Conservation (phyloP, 2,113 vertebrate genomes). For the Dromaius novaehollandiae region DNA sequence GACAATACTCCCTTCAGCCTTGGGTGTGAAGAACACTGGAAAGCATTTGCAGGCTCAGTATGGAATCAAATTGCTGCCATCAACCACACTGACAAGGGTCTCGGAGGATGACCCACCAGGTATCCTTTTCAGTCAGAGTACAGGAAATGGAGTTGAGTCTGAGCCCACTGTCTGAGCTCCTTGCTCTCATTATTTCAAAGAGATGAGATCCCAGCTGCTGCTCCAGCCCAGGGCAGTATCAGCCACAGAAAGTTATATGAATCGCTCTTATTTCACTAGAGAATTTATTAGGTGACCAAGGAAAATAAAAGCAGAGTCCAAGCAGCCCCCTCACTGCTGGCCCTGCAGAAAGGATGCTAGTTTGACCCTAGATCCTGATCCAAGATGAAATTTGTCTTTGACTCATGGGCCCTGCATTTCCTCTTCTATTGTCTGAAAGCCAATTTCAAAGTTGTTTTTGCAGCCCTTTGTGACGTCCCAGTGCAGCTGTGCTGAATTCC, state of each 20-base stretch:
- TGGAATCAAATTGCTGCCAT: background rate
- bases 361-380: conserved; percentile 33
- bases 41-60: background rate
- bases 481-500: conserved; percentile 60
- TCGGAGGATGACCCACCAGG: background rate
- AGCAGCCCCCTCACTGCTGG: background rate
- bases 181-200: background rate
- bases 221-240: background rate
- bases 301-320: background rate
- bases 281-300: background rate
- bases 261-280: background rate
- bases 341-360: background rate
- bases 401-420: conserved; percentile 42
- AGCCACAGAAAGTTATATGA: background rate
- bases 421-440: conserved; percentile 49
- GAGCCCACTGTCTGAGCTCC: background rate
- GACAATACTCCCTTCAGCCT: background rate
- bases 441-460: conserved; percentile 26
- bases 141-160: background rate
- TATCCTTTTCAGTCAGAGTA: background rate
- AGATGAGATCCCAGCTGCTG: background rate
- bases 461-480: conserved; percentile 6
- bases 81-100: background rate
- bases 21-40: accelerated
- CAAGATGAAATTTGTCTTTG: conserved; percentile 38